Base-by-base conservation (phyloP, 2,888 invertebrate genomes). In the Apomyelois bistriatella region DNA sequence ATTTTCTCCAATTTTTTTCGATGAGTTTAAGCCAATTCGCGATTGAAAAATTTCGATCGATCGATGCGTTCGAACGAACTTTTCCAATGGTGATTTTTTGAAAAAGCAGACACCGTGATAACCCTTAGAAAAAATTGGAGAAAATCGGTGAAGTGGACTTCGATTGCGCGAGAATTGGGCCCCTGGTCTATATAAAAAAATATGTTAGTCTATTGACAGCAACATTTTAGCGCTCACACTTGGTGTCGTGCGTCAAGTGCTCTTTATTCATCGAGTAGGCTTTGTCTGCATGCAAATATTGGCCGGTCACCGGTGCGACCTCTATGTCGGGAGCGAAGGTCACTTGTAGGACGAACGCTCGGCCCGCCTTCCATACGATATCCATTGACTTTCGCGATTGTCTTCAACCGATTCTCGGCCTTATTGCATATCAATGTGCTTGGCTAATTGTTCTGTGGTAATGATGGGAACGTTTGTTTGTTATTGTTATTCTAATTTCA, bases 201-300 rank as follows among this genome's bases (percentile, higher is more conserved):
- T 8, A 32, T 32, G 7, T 7, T 35, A 16, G 2, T 9, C 12
- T 13, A 9, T 12, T 9, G 8, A 5, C 15, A 30, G 49, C 49
- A 49, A 10, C 79, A 79, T 82, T 76, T 79, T 85, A 82, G 13
- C 35, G 54, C 56, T 48, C 35, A 50, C 52, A 52, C 59, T 60
- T 60, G 57, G 68, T 76, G 77, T 74, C 79, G 77, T 79, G 73
- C 84, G 81, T 83, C 85, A 85, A 82, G 77, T 76, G 74, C 76
- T 82, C 81, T 80, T 75, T 83, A 79, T 79, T 82, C 79, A 79
- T 72, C 73, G 76, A 68, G 67, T 70, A 78, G 76, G 84, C 87
- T 87, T 87, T 87, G 87, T 88, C 80, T 75, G 68, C 80, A 86
- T 87, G 86, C 77, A 80, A 85, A 87, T 86, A 65, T 74, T 76